Base-by-base conservation (phyloP, 2,888 invertebrate genomes). In the Sericinus montela region DNA sequence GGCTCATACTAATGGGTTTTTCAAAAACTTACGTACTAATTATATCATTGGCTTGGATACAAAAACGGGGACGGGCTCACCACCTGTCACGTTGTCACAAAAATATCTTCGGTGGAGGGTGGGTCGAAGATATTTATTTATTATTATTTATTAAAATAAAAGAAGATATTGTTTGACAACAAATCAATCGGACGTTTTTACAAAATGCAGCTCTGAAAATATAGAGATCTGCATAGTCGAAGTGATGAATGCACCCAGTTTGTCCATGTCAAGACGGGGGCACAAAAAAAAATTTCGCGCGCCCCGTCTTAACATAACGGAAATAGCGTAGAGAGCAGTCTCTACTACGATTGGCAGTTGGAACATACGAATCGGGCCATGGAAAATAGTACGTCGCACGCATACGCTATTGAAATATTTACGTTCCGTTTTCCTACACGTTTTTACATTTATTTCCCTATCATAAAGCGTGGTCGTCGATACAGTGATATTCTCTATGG, bases 201-300 rank as follows among this genome's bases (percentile, higher is more conserved):
- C n/a, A n/a, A n/a, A n/a, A 19, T 48, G 48, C n/a, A 15, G 28
- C 29, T 45, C 46, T 40, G 50, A 42, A 38, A 45, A 49, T 73
- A 62, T 53, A 23, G 61, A 72, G 47, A 58, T 74, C 71, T 70
- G 57, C 55, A 32, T 34, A 42, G 58, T 56, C 64, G 55, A 57
- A 53, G 78, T 85, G 85, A 85, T 82, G 80, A 75, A 85, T 85
- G 80, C 76, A 70, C 70, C 73, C 70, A 81, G 80, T 84, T 83
- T 75, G 80, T 85, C 72, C 71, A 64, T 69, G 84, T 83, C 84
- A 73, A 69, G 73, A 65, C 68, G 63, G 67, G 66, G 62, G 56
- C 57, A 62, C 58, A 62, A 73, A 80, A 81, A 81, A 74, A 67
- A 69, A n/a, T n/a, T n/a, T n/a, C n/a, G n/a, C 69, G 68, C 64